These are phyloP conservation scores for Popillia japonica DNA, from an alignment of 1,140 invertebrate species.

Conservation along the genomic window DNA sequence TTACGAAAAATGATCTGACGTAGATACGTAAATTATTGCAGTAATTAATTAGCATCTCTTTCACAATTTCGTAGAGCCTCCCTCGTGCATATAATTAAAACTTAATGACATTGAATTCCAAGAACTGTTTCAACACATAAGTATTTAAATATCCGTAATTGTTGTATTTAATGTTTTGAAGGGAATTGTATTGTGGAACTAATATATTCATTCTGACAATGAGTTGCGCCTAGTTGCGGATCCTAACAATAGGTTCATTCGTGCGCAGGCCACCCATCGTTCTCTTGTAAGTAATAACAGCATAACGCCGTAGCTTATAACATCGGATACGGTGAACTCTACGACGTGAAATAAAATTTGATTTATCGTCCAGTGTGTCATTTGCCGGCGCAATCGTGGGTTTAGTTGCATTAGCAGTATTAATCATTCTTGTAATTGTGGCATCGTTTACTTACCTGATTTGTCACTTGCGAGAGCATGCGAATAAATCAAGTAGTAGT, in stretches of 20 bases:
- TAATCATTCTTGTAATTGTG: conserved; percentile 19
- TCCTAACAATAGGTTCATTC: neutral
- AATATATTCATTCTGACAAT: too few species aligned
- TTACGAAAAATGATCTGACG: too few species aligned
- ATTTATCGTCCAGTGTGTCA: neutral
- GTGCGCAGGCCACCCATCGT: neutral
- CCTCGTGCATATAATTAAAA: too few species aligned
- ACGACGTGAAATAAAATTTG: conserved; percentile 3
- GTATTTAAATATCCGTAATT: too few species aligned
- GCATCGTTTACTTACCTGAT: conserved; percentile 5
- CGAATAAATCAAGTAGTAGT: neutral
- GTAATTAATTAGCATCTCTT: too few species aligned
- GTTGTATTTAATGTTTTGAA: too few species aligned
- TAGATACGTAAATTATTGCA: too few species aligned
- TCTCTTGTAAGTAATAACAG: neutral
- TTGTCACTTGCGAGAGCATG: conserved; percentile 11
- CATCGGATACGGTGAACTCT: conserved; percentile 4
- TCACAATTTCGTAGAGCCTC: too few species aligned
- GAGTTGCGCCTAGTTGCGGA: neutral
- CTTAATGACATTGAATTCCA: too few species aligned
- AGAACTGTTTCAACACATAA: too few species aligned
- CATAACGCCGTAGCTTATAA: neutral
- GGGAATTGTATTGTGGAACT: too few species aligned
- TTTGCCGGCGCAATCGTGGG: neutral
- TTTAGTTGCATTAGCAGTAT: conserved; percentile 11